phyloP scores from a whole-genome alignment of 2,888 invertebrate species.

The Bombylius discolor region DNA sequence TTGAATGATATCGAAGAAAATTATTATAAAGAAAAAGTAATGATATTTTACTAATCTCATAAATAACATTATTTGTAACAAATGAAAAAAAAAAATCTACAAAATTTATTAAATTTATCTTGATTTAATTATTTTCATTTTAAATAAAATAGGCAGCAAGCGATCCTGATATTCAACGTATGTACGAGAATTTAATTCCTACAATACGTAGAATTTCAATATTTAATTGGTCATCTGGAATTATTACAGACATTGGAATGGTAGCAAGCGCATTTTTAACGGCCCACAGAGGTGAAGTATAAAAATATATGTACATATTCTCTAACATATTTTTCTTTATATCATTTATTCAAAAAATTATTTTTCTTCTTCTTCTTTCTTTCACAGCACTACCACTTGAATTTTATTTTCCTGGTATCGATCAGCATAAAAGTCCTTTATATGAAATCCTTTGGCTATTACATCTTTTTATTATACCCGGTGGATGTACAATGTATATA shows the following conservation, averaged over 20 bases:
- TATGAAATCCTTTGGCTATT: neutral
- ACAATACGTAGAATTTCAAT: neutral
- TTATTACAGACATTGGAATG: neutral
- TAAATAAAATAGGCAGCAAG: neutral
- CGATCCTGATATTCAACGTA: neutral
- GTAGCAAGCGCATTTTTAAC: neutral
- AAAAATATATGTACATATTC: no score
- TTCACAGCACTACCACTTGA: neutral
- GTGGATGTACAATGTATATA: neutral
- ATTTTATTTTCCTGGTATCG: neutral
- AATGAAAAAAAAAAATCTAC: no score
- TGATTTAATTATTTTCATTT: neutral
- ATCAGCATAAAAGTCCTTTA: neutral
- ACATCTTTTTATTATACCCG: neutral
- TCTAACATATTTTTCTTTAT: no score
- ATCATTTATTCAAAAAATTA: no score
- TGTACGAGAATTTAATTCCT: neutral
- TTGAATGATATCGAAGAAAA: conserved; percentile 4
- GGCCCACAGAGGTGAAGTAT: neutral
- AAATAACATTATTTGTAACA: neutral
- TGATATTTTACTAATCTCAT: neutral
- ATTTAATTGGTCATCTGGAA: neutral
- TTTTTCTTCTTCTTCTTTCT: no score
- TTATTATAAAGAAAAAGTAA: neutral
- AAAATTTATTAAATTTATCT: no score